Evolutionary conservation across 2,888 invertebrate genomes (phyloP).

Genomic region (Imbricaverruca yamaguchii): DNA sequence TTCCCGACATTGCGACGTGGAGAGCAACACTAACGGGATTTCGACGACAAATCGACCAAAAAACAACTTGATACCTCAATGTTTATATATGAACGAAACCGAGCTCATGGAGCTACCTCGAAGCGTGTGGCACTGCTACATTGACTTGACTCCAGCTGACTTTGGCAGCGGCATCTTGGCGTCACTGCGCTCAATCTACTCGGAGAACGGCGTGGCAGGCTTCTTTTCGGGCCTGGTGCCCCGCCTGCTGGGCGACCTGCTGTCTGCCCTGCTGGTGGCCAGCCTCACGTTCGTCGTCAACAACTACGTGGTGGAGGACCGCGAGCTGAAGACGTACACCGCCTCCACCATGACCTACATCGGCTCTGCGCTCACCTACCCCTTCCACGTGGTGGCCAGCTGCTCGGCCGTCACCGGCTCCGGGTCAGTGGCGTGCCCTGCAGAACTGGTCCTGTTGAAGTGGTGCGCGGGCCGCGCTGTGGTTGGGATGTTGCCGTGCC

Average conservation of each 20-base stretch:
- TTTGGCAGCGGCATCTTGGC: conserved; percentile 59
- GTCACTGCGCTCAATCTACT: conserved; percentile 71
- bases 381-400: conserved; percentile 80
- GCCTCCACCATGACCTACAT: conserved; percentile 57
- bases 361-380: conserved; percentile 80
- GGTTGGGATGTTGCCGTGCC: too few species aligned
- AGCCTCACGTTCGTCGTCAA: conserved; percentile 67
- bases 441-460: too few species aligned
- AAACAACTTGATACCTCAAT: too few species aligned
- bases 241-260: conserved; percentile 71
- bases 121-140: too few species aligned
- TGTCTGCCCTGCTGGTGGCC: conserved; percentile 68
- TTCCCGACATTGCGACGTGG: too few species aligned
- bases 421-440: conserved; percentile 45
- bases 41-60: too few species aligned
- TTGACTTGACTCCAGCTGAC: conserved; percentile 15
- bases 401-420: conserved; percentile 81
- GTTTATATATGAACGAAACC: too few species aligned
- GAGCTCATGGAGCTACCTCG: too few species aligned
- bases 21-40: too few species aligned
- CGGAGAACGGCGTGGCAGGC: conserved; percentile 75
- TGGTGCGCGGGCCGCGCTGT: too few species aligned
- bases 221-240: conserved; percentile 84
- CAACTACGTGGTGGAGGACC: conserved; percentile 69
- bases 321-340: conserved; percentile 52